These are phyloP conservation scores for Chelonus insularis DNA, from an alignment of 1,140 invertebrate species.

Conservation along the genomic window DNA sequence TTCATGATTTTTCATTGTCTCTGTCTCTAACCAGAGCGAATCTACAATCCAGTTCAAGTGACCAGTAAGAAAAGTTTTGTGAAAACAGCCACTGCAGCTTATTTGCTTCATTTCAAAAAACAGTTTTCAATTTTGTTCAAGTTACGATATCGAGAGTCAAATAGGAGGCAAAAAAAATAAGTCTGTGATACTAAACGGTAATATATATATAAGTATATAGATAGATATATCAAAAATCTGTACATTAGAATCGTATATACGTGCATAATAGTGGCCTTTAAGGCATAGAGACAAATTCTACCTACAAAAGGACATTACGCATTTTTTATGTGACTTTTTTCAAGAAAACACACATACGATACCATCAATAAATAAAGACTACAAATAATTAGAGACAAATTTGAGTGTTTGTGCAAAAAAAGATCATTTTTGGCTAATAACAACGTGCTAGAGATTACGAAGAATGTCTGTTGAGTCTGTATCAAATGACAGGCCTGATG, in stretches of 20 bases:
- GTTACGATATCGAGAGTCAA: background rate
- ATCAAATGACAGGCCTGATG: conserved; percentile 47
- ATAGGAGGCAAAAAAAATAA: conserved; percentile 39
- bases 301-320: background rate
- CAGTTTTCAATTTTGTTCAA: background rate
- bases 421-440: background rate
- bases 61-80: too few species aligned
- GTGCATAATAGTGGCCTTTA: conserved; percentile 26
- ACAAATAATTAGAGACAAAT: too few species aligned
- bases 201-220: conserved; percentile 33
- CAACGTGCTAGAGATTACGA: conserved; percentile 25
- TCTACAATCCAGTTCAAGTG: too few species aligned
- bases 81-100: too few species aligned
- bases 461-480: conserved; percentile 48
- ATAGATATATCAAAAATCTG: conserved; percentile 15
- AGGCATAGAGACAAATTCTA: conserved; percentile 21
- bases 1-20: too few species aligned
- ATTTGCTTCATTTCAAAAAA: background rate
- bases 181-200: conserved; percentile 59
- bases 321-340: conserved; percentile 7
- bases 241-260: conserved; percentile 9
- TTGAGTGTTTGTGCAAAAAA: conserved; percentile 18
- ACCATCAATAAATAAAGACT: background rate
- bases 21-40: too few species aligned
- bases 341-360: background rate